Evolutionary conservation across 2,113 vertebrate species (phyloP).

Genomic region (Sander vitreus): DNA sequence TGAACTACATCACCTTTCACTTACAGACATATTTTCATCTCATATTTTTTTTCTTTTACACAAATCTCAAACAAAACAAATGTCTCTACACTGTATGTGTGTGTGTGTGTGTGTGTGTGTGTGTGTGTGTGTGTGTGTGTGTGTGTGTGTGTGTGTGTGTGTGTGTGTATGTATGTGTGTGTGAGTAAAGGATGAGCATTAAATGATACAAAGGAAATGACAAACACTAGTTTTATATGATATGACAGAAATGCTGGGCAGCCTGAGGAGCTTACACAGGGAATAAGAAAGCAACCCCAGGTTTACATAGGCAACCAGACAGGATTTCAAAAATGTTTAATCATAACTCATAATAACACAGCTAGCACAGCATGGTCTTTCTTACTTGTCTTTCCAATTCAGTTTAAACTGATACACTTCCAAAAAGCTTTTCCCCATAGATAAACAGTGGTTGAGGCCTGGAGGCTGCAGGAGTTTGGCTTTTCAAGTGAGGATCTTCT

Average conservation of each 20-base stretch:
- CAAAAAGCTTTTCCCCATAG: conserved; percentile 11
- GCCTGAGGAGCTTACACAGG: conserved; percentile 63
- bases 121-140: no score
- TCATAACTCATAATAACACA: conserved; percentile 49
- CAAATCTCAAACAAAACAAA: conserved; percentile 58
- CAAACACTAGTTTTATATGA: conserved; percentile 51
- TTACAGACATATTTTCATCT: conserved; percentile 61
- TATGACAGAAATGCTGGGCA: conserved; percentile 52
- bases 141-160: conserved; percentile 31
- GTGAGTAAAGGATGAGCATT: conserved; percentile 21
- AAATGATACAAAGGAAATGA: conserved; percentile 48
- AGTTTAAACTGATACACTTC: conserved; percentile 39
- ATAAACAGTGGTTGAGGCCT: conserved; percentile 34
- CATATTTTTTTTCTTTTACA: conserved; percentile 57
- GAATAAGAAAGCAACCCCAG: conserved; percentile 62
- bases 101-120: conserved; percentile 13
- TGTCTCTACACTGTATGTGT: conserved; percentile 28
- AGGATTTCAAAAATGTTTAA: conserved; percentile 52
- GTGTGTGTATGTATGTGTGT: conserved; percentile 18
- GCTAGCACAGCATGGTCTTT: conserved; percentile 32
- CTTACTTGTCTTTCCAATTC: conserved; percentile 32
- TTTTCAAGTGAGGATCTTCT: conserved; percentile 93
- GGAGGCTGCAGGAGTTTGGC: conserved; percentile 65
- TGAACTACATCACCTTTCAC: conserved; percentile 69
- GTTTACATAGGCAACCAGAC: conserved; percentile 71